A percentile compares a stretch with the other conserved stretches of the same genome.
Evolutionary conservation across 2,113 vertebrate genomes (phyloP).

Genomic region (Tachysurus fulvidraco): DNA sequence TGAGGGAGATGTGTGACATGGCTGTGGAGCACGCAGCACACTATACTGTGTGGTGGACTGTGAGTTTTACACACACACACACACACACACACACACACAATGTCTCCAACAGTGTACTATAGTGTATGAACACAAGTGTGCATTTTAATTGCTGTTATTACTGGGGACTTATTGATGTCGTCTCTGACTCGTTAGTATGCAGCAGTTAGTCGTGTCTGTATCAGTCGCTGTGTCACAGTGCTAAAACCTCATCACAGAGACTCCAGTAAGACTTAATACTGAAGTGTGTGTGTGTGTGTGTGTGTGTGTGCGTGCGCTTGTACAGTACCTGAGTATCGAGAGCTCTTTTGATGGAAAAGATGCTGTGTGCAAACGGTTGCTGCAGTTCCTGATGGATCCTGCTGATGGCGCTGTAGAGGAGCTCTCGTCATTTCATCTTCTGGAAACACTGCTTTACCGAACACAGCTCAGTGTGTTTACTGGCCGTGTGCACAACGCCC

Average conservation of each 20-base stretch:
- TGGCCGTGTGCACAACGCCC: conserved; percentile 82
- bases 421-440: conserved; percentile 84
- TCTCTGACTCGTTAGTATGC: too few species aligned
- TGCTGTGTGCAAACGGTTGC: conserved; percentile 84
- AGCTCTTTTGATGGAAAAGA: conserved; percentile 92
- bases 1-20: conserved; percentile 98
- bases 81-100: not conserved
- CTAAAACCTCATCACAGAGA: not conserved
- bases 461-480: conserved; percentile 87
- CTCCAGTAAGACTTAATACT: not conserved
- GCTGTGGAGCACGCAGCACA: conserved; percentile 91
- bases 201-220: too few species aligned
- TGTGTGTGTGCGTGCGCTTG: not conserved
- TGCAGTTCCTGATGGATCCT: conserved; percentile 78
- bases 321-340: conserved; percentile 88
- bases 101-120: not conserved
- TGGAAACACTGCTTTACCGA: conserved; percentile 88
- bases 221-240: not conserved
- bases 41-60: conserved; percentile 90
- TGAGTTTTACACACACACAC: conserved; percentile 68
- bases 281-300: conserved; percentile 8
- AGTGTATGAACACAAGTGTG: too few species aligned
- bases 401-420: conserved; percentile 63
- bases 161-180: not conserved
- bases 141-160: not conserved